Base-by-base conservation (phyloP, 2,888 invertebrate species). In the Agonum fuliginosum region DNA sequence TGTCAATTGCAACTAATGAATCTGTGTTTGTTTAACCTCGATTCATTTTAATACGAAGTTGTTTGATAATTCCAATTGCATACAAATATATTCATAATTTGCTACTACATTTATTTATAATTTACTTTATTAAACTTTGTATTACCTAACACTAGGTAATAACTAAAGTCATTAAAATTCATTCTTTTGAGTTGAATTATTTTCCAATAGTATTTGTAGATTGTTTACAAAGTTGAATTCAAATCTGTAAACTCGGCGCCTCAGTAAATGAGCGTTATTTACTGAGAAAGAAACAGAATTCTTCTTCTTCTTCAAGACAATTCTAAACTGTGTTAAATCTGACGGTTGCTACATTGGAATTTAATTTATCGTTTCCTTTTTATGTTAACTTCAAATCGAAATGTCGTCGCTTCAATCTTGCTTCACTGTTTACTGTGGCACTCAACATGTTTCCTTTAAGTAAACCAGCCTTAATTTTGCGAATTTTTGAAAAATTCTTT, bases 301-400 rank as follows among this genome's bases (percentile, higher is more conserved):
- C 51, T 51, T 51, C 24, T n/a, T n/a, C n/a, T n/a, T n/a, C n/a
- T n/a, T n/a, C 51, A 51, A 51, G 51, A 51, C 51, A 51, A 51
- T 51, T 51, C 51, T n/a, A 22, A 51, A 51, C 24, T 51, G 24
- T 51, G 51, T 51, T 22, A 51, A 51, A 51, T 51, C 10, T 22
- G 22, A 51, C 22, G 22, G 22, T 22, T 14, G 46, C 46, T 17
- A 19, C 46, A 17, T 6, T 12, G 46, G 46, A 46, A 22, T 51
- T 51, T 51, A 22, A 22, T 22, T 22, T 51, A 22, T 22, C 51
- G 0, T 51, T 51, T 51, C 24, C 51, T 22, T 51, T 51, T 51
- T 51, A 22, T 20, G 8, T 48, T 48, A 22, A 51, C 51, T 51
- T n/a, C 3, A 22, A 51, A 51, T 51, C 46, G 17, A 46, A 46